Evolutionary conservation across 35 echinoderm and acorn worm genomes (phyloP), one percentile per base, ranked within the genome.

Genomic region (Lytechinus pictus): DNA sequence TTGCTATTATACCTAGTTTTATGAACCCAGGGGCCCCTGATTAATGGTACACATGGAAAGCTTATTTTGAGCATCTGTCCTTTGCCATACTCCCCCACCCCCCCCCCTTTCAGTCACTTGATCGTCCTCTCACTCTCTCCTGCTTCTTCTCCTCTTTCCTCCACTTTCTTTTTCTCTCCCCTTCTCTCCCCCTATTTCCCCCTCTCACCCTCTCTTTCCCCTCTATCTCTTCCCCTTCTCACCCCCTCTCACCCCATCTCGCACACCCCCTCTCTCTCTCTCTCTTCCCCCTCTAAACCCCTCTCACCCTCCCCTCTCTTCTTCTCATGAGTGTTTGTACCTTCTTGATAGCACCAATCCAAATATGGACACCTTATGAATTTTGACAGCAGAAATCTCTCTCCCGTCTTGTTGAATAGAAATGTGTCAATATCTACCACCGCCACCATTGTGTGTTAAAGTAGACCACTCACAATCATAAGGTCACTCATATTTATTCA

Each of bases 401-500:
- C 16, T 79, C 56, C 56, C n/a, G 8, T 79, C 16, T 79, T 44
- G 2, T 79, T 79, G 19, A 24, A 24, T 24, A 24, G 66, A 79
- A 79, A 19, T 79, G 66, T 79, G 66, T 79, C 66, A 79, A 79
- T 6, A 79, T 16, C 66, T 58, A 58, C 9, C 66, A 79, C 16
- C 9, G 3, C 66, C 19, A 24, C n/a, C 66, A 24, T 79, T 79
- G 66, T 79, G 16, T 79, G 66, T 24, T 10, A n/a, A 71, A n/a
- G 2, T 79, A 79, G 19, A 79, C 66, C 66, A 79, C 6, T 79
- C 66, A 79, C 66, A 79, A 79, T 79, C 21, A 24, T 24, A 24
- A 16, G 66, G 66, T 79, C 66, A 79, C 66, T 79, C 66, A 79
- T 79, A 79, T 79, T 79, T n/a, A 79, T 79, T 79, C n/a, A 79